phyloP scores from a whole-genome alignment of 2,113 vertebrate species.

The Otolemur garnettii region DNA sequence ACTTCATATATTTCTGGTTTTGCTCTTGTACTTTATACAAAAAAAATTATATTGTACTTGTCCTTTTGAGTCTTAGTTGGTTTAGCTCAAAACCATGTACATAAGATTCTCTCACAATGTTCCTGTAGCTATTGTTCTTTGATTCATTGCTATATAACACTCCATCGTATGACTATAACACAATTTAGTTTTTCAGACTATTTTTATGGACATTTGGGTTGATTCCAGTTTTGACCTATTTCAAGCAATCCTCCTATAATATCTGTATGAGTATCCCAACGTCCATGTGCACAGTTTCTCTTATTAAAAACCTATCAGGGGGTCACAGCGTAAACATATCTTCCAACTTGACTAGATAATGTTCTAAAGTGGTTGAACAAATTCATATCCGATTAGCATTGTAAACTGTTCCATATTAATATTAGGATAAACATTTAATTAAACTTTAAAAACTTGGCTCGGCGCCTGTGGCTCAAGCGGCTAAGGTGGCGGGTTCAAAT shows the following conservation, averaged over 20 bases:
- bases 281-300: fast-evolving
- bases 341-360: background rate
- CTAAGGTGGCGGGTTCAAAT: no score
- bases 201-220: background rate
- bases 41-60: background rate
- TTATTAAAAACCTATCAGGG: background rate
- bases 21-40: background rate
- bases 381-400: background rate
- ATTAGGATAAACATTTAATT: constrained; percentile 17
- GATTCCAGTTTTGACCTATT: constrained; percentile 15
- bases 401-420: background rate
- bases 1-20: constrained; percentile 4
- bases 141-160: background rate
- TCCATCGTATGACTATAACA: background rate
- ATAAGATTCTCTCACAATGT: background rate
- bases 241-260: background rate
- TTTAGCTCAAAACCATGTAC: background rate
- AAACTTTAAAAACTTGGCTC: constrained; percentile 27
- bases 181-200: constrained; percentile 3
- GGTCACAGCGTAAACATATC: background rate
- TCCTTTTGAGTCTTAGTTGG: background rate
- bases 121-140: background rate
- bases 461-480: no score
- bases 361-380: constrained; percentile 23
- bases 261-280: background rate